phyloP scores from a whole-genome alignment of 2,888 invertebrate species.

The Cylloceria caligata region DNA sequence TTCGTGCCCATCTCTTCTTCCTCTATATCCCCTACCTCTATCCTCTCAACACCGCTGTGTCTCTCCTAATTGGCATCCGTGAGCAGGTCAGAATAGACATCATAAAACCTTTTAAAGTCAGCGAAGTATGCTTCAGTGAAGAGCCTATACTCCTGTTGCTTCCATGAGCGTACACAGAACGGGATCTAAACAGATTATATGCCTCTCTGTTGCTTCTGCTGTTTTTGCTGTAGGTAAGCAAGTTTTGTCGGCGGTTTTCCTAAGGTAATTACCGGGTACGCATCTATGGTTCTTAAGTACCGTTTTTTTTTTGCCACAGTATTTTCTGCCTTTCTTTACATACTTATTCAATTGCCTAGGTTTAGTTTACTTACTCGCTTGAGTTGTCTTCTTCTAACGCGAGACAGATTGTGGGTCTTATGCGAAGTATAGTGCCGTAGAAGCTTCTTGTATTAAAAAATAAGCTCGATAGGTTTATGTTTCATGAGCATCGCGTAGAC shows the following conservation, averaged over 20 bases:
- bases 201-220: background rate
- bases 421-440: too few species aligned
- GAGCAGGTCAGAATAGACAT: constrained; percentile 52
- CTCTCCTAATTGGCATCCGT: constrained; percentile 60
- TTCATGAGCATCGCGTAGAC: too few species aligned
- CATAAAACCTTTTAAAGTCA: constrained; percentile 65
- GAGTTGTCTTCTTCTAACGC: too few species aligned
- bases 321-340: background rate
- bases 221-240: background rate
- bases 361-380: background rate
- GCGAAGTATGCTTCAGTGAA: constrained; percentile 49
- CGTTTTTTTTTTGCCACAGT: background rate
- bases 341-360: background rate
- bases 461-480: too few species aligned
- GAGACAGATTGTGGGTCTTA: too few species aligned
- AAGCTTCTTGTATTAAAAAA: too few species aligned
- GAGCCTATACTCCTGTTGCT: constrained; percentile 41
- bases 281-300: background rate
- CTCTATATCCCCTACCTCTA: constrained; percentile 9
- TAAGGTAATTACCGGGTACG: background rate
- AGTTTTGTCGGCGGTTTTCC: constrained; percentile 13
- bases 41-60: constrained; percentile 27
- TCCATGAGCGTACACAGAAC: constrained; percentile 33
- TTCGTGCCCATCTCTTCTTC: constrained; percentile 43
- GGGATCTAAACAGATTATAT: constrained; percentile 55